These are phyloP conservation scores for Periophthalmus magnuspinnatus DNA, from an alignment of 2,797 vertebrate genomes.

Conservation along the genomic window DNA sequence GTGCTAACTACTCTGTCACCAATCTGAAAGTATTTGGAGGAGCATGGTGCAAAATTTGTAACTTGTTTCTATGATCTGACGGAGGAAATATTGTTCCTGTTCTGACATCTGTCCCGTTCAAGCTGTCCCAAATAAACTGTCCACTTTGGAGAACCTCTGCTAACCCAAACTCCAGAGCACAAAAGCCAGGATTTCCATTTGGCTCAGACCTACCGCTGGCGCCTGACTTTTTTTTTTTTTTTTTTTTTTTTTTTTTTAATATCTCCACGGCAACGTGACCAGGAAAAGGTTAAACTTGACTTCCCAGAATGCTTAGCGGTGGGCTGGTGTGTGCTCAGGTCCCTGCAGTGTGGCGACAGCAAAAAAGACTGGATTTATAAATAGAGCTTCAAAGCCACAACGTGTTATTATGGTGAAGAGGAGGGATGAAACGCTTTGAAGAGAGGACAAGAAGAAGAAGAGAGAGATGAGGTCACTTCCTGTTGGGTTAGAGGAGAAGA, in stretches of 20 bases:
- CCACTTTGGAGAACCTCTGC: conserved; percentile 22
- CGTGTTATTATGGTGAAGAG: conserved; percentile 65
- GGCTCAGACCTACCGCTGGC: conserved; percentile 38
- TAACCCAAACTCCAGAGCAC: conserved; percentile 8
- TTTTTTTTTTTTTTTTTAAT: conserved; percentile 56
- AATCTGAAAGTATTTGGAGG: no score
- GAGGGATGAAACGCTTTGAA: conserved; percentile 22
- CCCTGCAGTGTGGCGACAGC: conserved; percentile 62
- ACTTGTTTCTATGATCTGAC: no score
- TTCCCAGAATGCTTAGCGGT: conserved; percentile 53
- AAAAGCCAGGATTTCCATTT: conserved; percentile 57
- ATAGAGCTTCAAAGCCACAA: conserved; percentile 73
- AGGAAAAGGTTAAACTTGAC: conserved; percentile 55
- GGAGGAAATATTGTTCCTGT: no score
- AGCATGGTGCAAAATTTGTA: no score
- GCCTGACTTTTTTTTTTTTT: conserved; percentile 42
- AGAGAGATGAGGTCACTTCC: conserved; percentile 37
- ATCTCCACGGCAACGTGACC: conserved; percentile 51
- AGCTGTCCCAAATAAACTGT: conserved; percentile 13
- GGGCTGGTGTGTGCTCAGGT: conserved; percentile 27
- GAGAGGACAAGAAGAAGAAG: not conserved
- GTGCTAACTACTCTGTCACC: no score
- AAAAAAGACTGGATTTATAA: conserved; percentile 71
- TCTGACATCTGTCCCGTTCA: conserved; percentile 5
- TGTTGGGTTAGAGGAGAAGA: conserved; percentile 19